These are phyloP conservation scores for Crenichthys baileyi DNA, from an alignment of 2,797 vertebrate species.

Conservation along the genomic window DNA sequence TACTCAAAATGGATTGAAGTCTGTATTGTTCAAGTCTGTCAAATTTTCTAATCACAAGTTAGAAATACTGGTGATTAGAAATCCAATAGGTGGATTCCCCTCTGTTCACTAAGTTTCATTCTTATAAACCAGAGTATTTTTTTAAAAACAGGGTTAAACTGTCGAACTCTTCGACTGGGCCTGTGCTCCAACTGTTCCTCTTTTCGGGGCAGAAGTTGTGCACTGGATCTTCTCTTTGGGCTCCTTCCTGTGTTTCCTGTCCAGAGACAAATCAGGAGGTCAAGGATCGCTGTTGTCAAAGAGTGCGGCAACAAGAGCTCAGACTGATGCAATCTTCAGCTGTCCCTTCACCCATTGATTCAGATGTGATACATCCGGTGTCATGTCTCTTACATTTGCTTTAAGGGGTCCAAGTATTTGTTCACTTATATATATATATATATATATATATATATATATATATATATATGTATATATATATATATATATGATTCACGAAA, in stretches of 20 bases:
- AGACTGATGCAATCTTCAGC: conserved; percentile 62
- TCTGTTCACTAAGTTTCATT: conserved; percentile 20
- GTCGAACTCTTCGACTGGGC: conserved; percentile 20
- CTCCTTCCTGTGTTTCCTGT: conserved; percentile 92
- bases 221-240: conserved; percentile 83
- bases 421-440: no score
- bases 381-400: conserved; percentile 1
- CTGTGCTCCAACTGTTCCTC: conserved; percentile 71
- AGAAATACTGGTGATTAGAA: background rate
- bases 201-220: conserved; percentile 90
- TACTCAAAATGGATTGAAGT: background rate
- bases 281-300: conserved; percentile 71
- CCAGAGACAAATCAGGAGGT: conserved; percentile 78
- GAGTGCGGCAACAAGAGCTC: conserved; percentile 48
- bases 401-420: background rate
- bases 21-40: background rate
- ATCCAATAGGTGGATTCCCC: background rate
- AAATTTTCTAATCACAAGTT: background rate
- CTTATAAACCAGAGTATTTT: background rate
- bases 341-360: conserved; percentile 30
- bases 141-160: conserved; percentile 3
- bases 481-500: no score
- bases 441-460: no score
- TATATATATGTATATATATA: no score
- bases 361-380: background rate